These are phyloP conservation scores for Argyrosomus japonicus DNA, from an alignment of 2,113 vertebrate species.

Conservation along the genomic window DNA sequence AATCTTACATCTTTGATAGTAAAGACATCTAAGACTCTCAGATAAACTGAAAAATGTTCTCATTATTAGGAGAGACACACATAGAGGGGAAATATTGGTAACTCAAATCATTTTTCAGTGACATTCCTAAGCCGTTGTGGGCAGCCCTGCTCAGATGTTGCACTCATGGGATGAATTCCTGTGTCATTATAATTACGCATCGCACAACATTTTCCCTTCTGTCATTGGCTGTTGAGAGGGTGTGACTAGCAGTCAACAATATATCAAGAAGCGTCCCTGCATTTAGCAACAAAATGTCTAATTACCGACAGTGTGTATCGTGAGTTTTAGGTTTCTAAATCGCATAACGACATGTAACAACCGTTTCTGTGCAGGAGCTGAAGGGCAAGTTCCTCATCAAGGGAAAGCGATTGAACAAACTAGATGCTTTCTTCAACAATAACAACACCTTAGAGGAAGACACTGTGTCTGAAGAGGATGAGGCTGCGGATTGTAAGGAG, in stretches of 20 bases:
- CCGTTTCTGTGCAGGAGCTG: constrained; percentile 85
- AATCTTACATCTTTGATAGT: background rate
- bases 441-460: constrained; percentile 83
- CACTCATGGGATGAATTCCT: constrained; percentile 21
- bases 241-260: background rate
- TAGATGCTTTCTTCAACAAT: constrained; percentile 80
- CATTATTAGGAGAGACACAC: background rate
- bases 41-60: background rate
- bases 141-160: background rate
- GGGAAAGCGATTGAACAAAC: constrained; percentile 92
- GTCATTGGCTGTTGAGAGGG: constrained; percentile 19
- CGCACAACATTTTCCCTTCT: constrained; percentile 25
- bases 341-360: background rate
- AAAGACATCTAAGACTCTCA: background rate
- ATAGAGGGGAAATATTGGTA: background rate
- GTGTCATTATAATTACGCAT: constrained; percentile 20
- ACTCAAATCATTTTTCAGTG: constrained; percentile 16
- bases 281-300: background rate
- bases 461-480: constrained; percentile 95
- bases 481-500: constrained; percentile 90
- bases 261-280: background rate
- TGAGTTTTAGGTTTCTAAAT: background rate
- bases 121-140: constrained; percentile 1
- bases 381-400: constrained; percentile 93
- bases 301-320: background rate